phyloP scores from a whole-genome alignment of 2,797 vertebrate genomes.

The Ceyx erithaca region DNA sequence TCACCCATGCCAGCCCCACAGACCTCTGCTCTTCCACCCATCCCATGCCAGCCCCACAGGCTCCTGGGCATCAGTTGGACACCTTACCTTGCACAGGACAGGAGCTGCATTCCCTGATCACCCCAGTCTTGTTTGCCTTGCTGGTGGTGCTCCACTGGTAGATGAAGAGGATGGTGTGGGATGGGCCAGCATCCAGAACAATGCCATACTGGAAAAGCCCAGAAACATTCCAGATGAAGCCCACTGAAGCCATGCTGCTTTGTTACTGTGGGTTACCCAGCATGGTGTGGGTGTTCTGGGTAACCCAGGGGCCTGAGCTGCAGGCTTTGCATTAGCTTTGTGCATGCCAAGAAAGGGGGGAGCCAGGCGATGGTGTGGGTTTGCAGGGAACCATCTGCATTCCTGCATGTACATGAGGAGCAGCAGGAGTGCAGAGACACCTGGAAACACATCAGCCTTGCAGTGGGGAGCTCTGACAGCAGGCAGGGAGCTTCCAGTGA shows the following conservation, averaged over 20 bases:
- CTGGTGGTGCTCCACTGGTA: conserved; percentile 51
- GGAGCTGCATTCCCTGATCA: conserved; percentile 45
- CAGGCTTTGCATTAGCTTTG: neutral
- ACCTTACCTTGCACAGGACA: conserved; percentile 53
- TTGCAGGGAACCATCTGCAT: neutral
- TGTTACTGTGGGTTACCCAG: neutral
- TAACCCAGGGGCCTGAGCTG: neutral
- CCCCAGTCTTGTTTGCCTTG: neutral
- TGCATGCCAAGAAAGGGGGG: neutral
- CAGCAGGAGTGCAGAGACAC: neutral
- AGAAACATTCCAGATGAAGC: neutral
- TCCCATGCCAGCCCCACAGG: neutral
- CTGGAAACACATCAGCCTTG: neutral
- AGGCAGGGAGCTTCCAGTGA: neutral
- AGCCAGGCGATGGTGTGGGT: neutral
- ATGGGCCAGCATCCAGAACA: conserved; percentile 48
- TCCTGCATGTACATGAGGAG: conserved; percentile 27
- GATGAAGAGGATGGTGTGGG: conserved; percentile 16
- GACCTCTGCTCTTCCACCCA: neutral
- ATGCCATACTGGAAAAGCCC: conserved; percentile 50
- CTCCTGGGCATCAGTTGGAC: rapidly evolving
- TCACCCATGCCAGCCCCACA: neutral
- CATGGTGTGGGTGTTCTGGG: rapidly evolving
- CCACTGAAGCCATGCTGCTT: neutral
- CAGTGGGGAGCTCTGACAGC: neutral